Percentiles rank a stretch among this genome's conserved stretches.
These are phyloP conservation scores for Pluvialis apricaria DNA, from an alignment of 2,113 vertebrate species.

Conservation along the genomic window DNA sequence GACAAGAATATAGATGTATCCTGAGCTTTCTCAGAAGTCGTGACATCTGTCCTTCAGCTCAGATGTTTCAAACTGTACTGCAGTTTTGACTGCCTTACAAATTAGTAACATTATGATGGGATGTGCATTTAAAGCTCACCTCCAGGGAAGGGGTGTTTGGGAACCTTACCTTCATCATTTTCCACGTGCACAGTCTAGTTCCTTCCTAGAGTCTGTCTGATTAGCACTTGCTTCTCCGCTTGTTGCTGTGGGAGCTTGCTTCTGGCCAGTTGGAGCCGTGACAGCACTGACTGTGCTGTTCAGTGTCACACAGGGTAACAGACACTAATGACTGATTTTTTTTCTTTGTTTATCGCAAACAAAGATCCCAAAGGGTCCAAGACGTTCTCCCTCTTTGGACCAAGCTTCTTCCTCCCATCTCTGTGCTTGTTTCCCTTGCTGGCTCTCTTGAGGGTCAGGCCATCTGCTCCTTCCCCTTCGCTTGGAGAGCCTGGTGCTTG, in stretches of 20 bases:
- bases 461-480: neutral
- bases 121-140: neutral
- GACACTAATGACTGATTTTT: neutral
- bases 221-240: accelerated
- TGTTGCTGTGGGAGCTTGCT: accelerated
- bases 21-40: neutral
- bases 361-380: neutral
- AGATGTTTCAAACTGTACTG: neutral
- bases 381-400: neutral
- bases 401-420: neutral
- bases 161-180: neutral
- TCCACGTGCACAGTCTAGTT: neutral
- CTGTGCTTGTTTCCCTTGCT: neutral
- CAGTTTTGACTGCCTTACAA: neutral
- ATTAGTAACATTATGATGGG: neutral
- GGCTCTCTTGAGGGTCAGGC: neutral
- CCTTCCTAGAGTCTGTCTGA: neutral
- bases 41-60: neutral
- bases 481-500: neutral
- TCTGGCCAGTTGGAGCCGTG: neutral
- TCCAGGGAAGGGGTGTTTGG: neutral
- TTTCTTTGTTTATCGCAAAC: neutral
- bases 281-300: neutral
- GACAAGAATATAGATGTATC: neutral
- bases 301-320: neutral